A percentile compares a stretch with the other conserved stretches of the same genome.
Conservation (phyloP, 1,140 invertebrate species). For the Coelopa frigida region DNA sequence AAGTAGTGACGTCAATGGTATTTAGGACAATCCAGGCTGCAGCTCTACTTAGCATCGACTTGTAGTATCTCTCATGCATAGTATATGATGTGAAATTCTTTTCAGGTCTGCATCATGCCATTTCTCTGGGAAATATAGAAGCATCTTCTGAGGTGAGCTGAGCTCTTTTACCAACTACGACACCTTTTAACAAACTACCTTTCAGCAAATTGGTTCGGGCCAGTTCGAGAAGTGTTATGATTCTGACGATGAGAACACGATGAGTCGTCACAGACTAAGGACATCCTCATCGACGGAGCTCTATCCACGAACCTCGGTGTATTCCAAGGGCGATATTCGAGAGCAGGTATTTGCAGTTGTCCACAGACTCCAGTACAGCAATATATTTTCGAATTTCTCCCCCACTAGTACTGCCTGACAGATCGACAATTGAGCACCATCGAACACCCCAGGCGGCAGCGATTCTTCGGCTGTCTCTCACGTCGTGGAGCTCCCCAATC, state of each 20-base stretch:
- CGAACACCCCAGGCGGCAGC: conserved; percentile 61
- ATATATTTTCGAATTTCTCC: background rate
- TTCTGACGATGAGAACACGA: conserved; percentile 63
- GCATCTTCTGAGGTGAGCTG: conserved; percentile 42
- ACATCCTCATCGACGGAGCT: conserved; percentile 49
- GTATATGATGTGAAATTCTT: background rate
- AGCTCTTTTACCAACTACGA: background rate
- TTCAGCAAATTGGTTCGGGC: conserved; percentile 57
- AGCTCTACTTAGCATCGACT: background rate
- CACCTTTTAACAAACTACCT: background rate
- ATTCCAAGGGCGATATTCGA: conserved; percentile 81
- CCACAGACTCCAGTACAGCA: background rate
- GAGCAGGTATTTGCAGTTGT: conserved; percentile 46
- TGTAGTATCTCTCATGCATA: background rate
- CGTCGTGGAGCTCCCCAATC: conserved; percentile 45
- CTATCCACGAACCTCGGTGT: conserved; percentile 58
- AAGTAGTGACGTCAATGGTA: too few relatives aligned
- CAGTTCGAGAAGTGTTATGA: conserved; percentile 59
- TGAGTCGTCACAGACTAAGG: conserved; percentile 51
- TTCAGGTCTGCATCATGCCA: conserved; percentile 45
- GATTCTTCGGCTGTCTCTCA: conserved; percentile 81
- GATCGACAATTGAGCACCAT: conserved; percentile 79
- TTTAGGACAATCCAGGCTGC: too few relatives aligned
- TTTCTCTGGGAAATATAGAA: conserved; percentile 46
- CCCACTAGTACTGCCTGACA: conserved; percentile 78